Percentiles rank a stretch among this genome's conserved stretches.
Evolutionary conservation across 2,888 invertebrate species (phyloP).

Genomic region (Hedya salicella): DNA sequence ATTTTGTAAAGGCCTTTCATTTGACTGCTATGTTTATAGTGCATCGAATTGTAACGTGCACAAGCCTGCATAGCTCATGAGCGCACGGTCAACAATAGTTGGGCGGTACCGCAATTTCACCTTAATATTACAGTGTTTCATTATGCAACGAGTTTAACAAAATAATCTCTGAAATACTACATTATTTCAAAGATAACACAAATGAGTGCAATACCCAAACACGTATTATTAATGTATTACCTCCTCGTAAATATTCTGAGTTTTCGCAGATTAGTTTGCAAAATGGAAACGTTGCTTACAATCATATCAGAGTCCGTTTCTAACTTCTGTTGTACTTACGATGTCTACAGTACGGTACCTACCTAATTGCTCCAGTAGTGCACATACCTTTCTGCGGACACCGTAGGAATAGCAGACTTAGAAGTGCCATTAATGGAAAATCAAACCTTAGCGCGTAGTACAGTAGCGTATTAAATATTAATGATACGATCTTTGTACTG

Average conservation of each 20-base stretch:
- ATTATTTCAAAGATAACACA: no score
- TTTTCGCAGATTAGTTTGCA: background rate
- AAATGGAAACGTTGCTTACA: background rate
- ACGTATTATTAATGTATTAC: no score
- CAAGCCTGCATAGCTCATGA: slow-evolving; percentile 1
- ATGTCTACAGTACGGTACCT: background rate
- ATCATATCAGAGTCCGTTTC: background rate
- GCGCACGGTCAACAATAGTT: background rate
- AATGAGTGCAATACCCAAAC: no score
- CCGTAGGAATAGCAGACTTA: background rate
- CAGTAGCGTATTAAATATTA: background rate
- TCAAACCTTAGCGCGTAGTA: background rate
- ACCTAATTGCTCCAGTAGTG: background rate
- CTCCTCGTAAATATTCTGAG: background rate
- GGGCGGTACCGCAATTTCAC: background rate
- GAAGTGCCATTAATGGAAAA: background rate
- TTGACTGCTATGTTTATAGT: slow-evolving; percentile 41
- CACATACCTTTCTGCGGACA: background rate
- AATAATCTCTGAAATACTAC: background rate
- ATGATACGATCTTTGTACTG: background rate
- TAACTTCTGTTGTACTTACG: background rate
- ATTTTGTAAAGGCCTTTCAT: slow-evolving; percentile 1
- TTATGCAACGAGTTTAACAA: background rate
- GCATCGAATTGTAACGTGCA: background rate
- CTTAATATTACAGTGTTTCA: background rate